phyloP scores from a whole-genome alignment of 2,113 vertebrate species.

The Ceratotherium simum region DNA sequence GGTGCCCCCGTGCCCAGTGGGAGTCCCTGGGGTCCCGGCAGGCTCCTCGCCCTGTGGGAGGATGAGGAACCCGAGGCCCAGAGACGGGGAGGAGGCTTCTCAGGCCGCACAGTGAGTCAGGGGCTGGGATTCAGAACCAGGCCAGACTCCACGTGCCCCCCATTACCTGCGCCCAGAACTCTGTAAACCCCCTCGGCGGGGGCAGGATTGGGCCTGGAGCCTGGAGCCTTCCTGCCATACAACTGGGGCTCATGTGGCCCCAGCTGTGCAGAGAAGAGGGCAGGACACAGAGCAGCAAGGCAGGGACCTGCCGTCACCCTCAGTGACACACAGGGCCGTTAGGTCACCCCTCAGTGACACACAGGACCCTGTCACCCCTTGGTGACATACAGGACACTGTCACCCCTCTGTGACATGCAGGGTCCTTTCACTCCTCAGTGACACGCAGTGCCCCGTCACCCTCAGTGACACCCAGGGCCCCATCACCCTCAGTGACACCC shows the following conservation, averaged over 20 bases:
- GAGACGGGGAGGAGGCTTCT: neutral
- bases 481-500: neutral
- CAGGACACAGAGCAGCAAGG: neutral
- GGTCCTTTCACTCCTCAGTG: neutral
- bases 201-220: neutral
- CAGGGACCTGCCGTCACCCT: neutral
- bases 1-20: neutral
- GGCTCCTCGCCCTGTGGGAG: neutral
- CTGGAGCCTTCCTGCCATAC: neutral
- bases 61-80: accelerated
- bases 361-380: no score
- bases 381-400: no score
- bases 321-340: no score
- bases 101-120: no score
- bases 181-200: neutral
- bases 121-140: neutral
- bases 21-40: neutral
- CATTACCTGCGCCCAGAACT: neutral
- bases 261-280: neutral
- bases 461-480: neutral
- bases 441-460: neutral
- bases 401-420: no score
- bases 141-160: neutral
- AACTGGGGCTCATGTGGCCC: neutral
- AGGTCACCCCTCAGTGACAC: no score